Evolutionary conservation across 92 coral and sea anemone species (phyloP).

Genomic region (Montipora capitata): DNA sequence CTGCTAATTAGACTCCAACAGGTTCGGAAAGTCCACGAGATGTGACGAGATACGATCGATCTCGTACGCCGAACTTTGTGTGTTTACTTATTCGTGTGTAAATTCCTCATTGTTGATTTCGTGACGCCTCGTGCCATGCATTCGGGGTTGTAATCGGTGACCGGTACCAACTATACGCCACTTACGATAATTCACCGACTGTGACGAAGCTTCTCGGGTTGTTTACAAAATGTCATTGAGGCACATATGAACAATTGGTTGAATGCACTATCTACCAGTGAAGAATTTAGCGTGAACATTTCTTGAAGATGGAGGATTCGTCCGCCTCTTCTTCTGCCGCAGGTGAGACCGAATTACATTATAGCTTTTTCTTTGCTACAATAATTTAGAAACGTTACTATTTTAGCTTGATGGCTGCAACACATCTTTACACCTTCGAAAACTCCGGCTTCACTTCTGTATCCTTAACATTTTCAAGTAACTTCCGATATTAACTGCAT

Average conservation of each 20-base stretch:
- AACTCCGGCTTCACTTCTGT: no score
- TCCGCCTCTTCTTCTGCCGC: neutral
- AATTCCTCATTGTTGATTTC: neutral
- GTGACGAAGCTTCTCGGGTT: conserved; percentile 18
- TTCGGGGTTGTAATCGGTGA: neutral
- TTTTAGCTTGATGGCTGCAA: neutral
- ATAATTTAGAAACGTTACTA: neutral
- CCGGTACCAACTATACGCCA: neutral
- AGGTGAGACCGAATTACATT: conserved; percentile 6
- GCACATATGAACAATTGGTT: neutral
- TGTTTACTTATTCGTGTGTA: no score
- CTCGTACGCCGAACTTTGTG: neutral
- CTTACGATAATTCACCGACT: conserved; percentile 1
- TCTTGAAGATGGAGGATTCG: conserved; percentile 15
- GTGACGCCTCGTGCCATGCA: conserved; percentile 7
- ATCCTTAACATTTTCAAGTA: no score
- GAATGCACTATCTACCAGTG: neutral
- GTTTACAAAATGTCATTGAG: neutral
- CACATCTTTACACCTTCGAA: no score
- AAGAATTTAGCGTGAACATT: neutral
- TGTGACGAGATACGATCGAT: no score
- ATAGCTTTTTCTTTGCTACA: neutral
- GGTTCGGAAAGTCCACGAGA: no score
- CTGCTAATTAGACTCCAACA: neutral
- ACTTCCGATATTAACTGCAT: no score